A percentile compares a stretch with the other conserved stretches of the same genome.
Conservation (phyloP, 2,113 vertebrate species). For the Conger conger region DNA sequence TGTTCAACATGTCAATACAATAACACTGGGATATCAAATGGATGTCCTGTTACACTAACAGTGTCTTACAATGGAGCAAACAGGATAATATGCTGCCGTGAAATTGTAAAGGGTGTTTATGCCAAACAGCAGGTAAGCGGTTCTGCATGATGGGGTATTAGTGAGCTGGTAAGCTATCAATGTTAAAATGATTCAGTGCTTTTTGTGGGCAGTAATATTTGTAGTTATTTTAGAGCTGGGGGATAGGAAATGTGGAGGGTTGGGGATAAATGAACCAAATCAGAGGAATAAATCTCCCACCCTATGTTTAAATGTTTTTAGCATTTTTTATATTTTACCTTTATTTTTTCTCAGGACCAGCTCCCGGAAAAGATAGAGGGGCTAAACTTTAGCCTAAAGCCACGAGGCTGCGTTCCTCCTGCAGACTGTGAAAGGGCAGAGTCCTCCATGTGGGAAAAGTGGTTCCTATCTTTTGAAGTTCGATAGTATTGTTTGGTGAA, state of each 20-base stretch:
- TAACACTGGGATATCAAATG: background rate
- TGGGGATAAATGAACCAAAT: too few species aligned
- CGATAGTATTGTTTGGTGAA: too few species aligned
- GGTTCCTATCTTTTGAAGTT: slow-evolving; percentile 40
- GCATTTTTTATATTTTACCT: too few species aligned
- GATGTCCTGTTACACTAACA: background rate
- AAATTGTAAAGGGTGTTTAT: background rate
- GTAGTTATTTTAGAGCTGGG: too few species aligned
- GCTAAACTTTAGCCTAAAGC: too few species aligned
- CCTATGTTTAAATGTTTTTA: too few species aligned
- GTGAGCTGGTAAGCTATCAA: too few species aligned
- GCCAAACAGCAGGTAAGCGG: background rate
- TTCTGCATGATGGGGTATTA: background rate
- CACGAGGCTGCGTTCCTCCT: slow-evolving; percentile 47
- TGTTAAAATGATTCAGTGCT: too few species aligned
- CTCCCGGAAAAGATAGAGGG: rapidly evolving
- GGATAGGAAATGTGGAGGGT: too few species aligned
- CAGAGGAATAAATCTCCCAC: too few species aligned
- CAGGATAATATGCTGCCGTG: background rate
- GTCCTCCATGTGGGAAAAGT: background rate
- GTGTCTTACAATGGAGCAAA: background rate
- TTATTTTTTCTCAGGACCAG: slow-evolving; percentile 31
- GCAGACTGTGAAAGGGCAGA: rapidly evolving
- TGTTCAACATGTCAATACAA: background rate
- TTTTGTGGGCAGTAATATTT: too few species aligned